Base-by-base conservation (phyloP, 1,140 invertebrate genomes). In the Drosophila watanabei region DNA sequence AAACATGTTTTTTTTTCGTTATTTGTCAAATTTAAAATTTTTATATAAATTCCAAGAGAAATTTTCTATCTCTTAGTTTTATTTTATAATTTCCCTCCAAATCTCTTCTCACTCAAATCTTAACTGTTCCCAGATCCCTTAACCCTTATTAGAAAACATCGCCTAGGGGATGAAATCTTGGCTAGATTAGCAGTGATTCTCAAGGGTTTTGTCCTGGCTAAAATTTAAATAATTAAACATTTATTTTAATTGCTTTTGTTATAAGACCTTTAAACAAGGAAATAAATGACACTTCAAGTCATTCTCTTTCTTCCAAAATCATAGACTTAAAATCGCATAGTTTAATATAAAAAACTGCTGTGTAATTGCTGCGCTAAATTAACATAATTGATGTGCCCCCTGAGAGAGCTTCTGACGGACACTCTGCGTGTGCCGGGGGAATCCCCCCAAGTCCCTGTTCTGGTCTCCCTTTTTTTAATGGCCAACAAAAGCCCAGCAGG, bases 321-420 rank as follows among this genome's bases (percentile, higher is more conserved):
- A 30, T 56, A 24, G 58, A 52, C 71, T 52, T 52, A 70, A 69
- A 66, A 37, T 45, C 58, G 41, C 58, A 56, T 37, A 49, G 71
- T 64, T 79, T 58, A 64, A 75, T 73, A 66, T 72, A 24, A 54
- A 48, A 77, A 84, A 88, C 45, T 79, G 69, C 78, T 72, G 79
- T 65, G 81, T 89, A 88, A 88, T 88, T 89, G 85, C 73, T 79
- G 62, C 18, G 46, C 45, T 49, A 90, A 80, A 90, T 90, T 90
- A 87, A 90, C 86, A 90, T 90, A 90, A 90, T 90, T 90, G 87
- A 90, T 86, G 72, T 54, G 57, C 54, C 82, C 58, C 59, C 54
- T 62, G 61, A 60, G 54, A 48, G 49, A 43, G 57, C 46, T 24
- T 39, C 35, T 33, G 37, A 52, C 52, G 65, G 46, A 48, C 46